Conservation (phyloP, 2,888 invertebrate species). For the Metellina segmentata region DNA sequence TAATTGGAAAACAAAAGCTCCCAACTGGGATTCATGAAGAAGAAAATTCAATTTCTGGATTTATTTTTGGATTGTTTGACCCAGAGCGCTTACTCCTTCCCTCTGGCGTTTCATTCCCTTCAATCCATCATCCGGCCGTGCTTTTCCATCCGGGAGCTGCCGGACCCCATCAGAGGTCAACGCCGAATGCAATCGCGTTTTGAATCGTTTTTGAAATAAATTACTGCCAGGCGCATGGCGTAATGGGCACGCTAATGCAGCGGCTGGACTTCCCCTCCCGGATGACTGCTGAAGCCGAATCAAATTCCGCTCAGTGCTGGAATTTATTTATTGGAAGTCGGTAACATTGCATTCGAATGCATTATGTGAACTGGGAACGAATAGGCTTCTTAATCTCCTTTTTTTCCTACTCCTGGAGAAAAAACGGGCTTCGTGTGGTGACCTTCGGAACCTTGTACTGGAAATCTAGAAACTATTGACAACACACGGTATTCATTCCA, state of each 20-base stretch:
- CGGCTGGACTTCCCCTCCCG: conserved; percentile 16
- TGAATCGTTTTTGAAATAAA: conserved; percentile 75
- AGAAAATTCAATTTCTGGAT: conserved; percentile 73
- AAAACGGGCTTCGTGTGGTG: too few species aligned
- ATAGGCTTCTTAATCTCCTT: conserved; percentile 50
- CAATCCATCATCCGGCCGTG: conserved; percentile 54
- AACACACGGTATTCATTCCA: background rate
- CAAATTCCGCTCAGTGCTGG: conserved; percentile 69
- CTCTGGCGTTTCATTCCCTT: conserved; percentile 32
- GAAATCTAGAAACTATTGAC: background rate
- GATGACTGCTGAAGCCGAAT: conserved; percentile 70
- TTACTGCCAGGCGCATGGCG: conserved; percentile 60
- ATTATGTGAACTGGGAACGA: conserved; percentile 45
- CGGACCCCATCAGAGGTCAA: conserved; percentile 73
- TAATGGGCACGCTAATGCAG: conserved; percentile 74
- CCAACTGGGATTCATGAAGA: conserved; percentile 59
- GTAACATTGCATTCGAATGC: conserved; percentile 67
- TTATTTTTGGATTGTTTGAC: conserved; percentile 70
- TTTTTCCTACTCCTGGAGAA: background rate
- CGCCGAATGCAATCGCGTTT: conserved; percentile 68
- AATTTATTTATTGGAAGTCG: conserved; percentile 72
- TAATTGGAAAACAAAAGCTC: conserved; percentile 67
- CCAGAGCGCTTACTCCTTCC: conserved; percentile 50
- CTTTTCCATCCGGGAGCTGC: conserved; percentile 32
- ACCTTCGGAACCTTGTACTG: too few species aligned